These are phyloP conservation scores for Caradrina clavipalpis DNA, from an alignment of 2,888 invertebrate species.

Conservation along the genomic window DNA sequence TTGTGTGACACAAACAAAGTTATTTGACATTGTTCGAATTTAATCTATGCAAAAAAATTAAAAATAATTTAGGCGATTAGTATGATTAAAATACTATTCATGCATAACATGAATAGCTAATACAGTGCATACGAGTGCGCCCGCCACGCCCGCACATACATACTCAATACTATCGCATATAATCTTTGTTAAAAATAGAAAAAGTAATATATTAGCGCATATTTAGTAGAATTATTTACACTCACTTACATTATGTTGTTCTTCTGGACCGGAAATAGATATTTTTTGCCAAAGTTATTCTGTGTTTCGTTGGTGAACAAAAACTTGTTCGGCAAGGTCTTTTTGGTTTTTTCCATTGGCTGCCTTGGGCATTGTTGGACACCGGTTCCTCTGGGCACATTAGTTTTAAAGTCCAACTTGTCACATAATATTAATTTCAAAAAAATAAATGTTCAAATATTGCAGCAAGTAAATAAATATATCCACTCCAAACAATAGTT, in stretches of 20 bases:
- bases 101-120: too few relatives aligned
- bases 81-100: too few relatives aligned
- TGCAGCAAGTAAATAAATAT: too few relatives aligned
- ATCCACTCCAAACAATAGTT: background rate
- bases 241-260: background rate
- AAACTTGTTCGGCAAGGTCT: slow-evolving; percentile 26
- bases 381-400: slow-evolving; percentile 6
- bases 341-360: slow-evolving; percentile 6
- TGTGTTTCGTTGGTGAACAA: background rate
- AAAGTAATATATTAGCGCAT: background rate
- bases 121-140: too few relatives aligned
- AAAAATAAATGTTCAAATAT: background rate
- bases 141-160: too few relatives aligned
- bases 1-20: too few relatives aligned
- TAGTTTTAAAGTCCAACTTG: slow-evolving; percentile 24
- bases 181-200: too few relatives aligned
- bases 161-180: too few relatives aligned
- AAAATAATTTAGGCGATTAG: too few relatives aligned
- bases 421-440: background rate
- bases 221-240: too few relatives aligned
- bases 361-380: background rate
- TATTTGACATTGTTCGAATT: background rate
- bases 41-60: too few relatives aligned
- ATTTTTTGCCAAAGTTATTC: slow-evolving; percentile 9
- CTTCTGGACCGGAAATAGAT: slow-evolving; percentile 1